Evolutionary conservation across 2,113 vertebrate genomes (phyloP), one percentile per base, ranked within the genome.

Genomic region (Bufo bufo): DNA sequence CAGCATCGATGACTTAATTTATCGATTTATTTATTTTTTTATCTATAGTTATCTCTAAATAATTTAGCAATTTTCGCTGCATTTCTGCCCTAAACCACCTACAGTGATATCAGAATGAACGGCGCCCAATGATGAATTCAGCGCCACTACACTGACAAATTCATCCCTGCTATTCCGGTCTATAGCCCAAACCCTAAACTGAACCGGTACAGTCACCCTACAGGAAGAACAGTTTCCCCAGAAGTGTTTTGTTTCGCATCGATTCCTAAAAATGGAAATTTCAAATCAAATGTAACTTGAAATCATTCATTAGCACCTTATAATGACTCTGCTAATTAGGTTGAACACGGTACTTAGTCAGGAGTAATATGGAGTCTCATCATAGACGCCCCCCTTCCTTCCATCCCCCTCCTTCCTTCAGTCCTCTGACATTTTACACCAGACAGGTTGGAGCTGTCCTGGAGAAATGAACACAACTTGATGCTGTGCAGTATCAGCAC

Each of bases 291-390:
- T 91, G 92, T 90, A 94, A 94, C 93, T 94, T 91, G 94, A 94
- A 96, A 94, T 93, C 95, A 93, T 96, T 97, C 95, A 97, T 98
- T 97, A 96, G 94, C 96, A 93, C 96, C 94, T 96, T 96, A 95
- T 97, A 97, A 97, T 97, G 93, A 96, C 95, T 96, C 93, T 93
- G 96, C 96, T 97, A 96, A 97, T 97, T 95, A 97, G 94, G 94
- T 92, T 95, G 96, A 97, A 96, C 96, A 94, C 92, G 92, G 93
- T 93, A 93, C 93, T 96, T 97, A 95, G 94, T 95, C 94, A 91
- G 92, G 91, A 94, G 94, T 94, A 95, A 96, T 93, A 94, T 90
- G 92, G 92, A 93, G 92, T 90, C 95, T 94, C 95, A 94, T 95
- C 93, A 89, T 90, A 92, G 94, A 93, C 95, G 91, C 91, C 80